Conservation (phyloP, 1,140 invertebrate genomes). For the Steinernema khuongi region DNA sequence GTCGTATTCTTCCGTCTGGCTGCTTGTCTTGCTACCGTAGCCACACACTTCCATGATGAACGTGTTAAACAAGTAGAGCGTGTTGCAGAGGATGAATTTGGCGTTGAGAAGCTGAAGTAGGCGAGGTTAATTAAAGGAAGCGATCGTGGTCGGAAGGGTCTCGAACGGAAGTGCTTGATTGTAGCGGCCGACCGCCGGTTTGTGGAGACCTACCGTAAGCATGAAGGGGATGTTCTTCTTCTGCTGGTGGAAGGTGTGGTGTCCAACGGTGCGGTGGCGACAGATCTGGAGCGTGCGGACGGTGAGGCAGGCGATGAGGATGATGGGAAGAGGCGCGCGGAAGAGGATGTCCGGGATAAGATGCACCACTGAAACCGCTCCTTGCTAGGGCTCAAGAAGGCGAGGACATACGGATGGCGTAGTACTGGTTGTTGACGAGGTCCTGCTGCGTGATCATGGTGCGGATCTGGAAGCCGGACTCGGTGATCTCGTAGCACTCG, state of each 20-base stretch:
- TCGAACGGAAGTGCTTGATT: too few species aligned
- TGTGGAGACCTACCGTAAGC: slow-evolving; percentile 38
- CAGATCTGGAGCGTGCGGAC: slow-evolving; percentile 54
- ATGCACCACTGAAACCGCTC: slow-evolving; percentile 42
- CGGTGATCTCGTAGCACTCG: slow-evolving; percentile 38
- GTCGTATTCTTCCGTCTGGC: background rate
- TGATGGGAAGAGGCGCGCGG: slow-evolving; percentile 54
- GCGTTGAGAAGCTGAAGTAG: slow-evolving; percentile 48
- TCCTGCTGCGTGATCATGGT: slow-evolving; percentile 49
- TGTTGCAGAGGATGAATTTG: slow-evolving; percentile 59
- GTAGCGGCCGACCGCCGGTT: background rate
- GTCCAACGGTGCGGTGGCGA: slow-evolving; percentile 45
- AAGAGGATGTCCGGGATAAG: slow-evolving; percentile 54
- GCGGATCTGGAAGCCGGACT: slow-evolving; percentile 21
- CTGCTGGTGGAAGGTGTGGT: slow-evolving; percentile 33
- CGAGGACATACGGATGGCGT: slow-evolving; percentile 48
- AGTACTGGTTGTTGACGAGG: slow-evolving; percentile 48
- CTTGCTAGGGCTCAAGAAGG: slow-evolving; percentile 22
- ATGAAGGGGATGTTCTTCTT: slow-evolving; percentile 50
- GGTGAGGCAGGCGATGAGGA: slow-evolving; percentile 54
- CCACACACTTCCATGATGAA: slow-evolving; percentile 54
- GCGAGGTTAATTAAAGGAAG: too few species aligned
- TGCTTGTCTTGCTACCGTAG: slow-evolving; percentile 50
- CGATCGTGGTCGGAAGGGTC: too few species aligned
- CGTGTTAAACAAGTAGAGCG: slow-evolving; percentile 57